A percentile compares a stretch with the other conserved stretches of the same genome.
These are phyloP conservation scores for Dipodomys stephensi DNA, from an alignment of 2,113 vertebrate genomes.

Conservation along the genomic window DNA sequence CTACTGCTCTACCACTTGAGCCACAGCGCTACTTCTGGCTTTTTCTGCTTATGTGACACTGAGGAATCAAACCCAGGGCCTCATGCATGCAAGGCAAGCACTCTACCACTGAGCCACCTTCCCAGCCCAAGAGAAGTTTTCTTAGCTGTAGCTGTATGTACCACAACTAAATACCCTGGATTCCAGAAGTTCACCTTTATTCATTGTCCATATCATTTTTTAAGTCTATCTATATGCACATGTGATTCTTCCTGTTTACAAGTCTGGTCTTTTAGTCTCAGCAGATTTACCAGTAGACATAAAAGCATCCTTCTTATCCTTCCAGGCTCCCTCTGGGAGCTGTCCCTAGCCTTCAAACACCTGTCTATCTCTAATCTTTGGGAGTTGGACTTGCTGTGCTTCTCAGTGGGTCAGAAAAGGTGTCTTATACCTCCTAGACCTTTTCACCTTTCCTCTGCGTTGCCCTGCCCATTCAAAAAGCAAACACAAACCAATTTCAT, in stretches of 20 bases:
- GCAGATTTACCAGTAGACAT: not conserved
- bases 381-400: not conserved
- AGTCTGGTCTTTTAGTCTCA: not conserved
- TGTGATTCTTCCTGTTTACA: not conserved
- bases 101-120: too few relatives aligned
- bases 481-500: not conserved
- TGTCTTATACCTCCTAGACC: not conserved
- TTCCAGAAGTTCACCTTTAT: conserved; percentile 4
- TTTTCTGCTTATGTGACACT: too few relatives aligned
- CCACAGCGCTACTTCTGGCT: too few relatives aligned
- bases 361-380: not conserved
- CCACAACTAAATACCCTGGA: not conserved
- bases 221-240: not conserved
- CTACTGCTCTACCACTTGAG: too few relatives aligned
- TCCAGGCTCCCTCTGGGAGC: not conserved
- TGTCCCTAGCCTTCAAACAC: not conserved
- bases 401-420: not conserved
- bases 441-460: not conserved
- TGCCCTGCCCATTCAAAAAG: not conserved
- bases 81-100: too few relatives aligned
- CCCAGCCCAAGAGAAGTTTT: not conserved
- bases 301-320: not conserved
- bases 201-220: not conserved
- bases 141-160: not conserved
- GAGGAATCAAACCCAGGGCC: too few relatives aligned